Conservation (phyloP, 2,888 invertebrate genomes). For the Gastrophysa polygoni region DNA sequence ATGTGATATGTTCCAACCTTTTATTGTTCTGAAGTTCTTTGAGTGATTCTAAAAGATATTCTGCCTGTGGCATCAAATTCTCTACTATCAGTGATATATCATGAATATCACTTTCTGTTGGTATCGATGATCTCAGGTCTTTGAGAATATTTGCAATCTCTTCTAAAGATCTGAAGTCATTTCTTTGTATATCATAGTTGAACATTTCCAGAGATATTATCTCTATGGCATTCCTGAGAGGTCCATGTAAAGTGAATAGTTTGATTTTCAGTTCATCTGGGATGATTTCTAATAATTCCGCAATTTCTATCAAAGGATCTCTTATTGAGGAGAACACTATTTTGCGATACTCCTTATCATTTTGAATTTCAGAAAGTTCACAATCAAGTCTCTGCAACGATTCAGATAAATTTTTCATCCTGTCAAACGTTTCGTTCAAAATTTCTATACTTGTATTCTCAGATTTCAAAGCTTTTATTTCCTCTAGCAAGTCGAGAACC, state of each 20-base stretch:
- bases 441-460: slow-evolving; percentile 40
- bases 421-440: slow-evolving; percentile 45
- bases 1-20: slow-evolving; percentile 37
- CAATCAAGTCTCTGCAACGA: slow-evolving; percentile 49
- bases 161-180: slow-evolving; percentile 36
- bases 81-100: slow-evolving; percentile 27
- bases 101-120: slow-evolving; percentile 22
- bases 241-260: slow-evolving; percentile 42
- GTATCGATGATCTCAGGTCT: slow-evolving; percentile 32
- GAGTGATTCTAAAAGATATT: slow-evolving; percentile 21
- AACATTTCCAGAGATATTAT: slow-evolving; percentile 50
- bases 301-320: slow-evolving; percentile 48
- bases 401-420: slow-evolving; percentile 46
- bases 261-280: slow-evolving; percentile 44
- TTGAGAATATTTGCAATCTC: slow-evolving; percentile 32
- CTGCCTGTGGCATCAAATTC: slow-evolving; percentile 26
- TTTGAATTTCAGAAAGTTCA: slow-evolving; percentile 45
- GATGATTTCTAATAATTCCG: slow-evolving; percentile 44
- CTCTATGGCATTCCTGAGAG: slow-evolving; percentile 51
- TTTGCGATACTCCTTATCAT: slow-evolving; percentile 40
- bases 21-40: slow-evolving; percentile 31
- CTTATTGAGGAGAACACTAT: slow-evolving; percentile 41
- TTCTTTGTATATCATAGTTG: slow-evolving; percentile 47
- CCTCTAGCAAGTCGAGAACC: slow-evolving; percentile 51
- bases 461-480: slow-evolving; percentile 45